Conservation (phyloP, 2,113 vertebrate genomes). For the Lepus timidus region DNA sequence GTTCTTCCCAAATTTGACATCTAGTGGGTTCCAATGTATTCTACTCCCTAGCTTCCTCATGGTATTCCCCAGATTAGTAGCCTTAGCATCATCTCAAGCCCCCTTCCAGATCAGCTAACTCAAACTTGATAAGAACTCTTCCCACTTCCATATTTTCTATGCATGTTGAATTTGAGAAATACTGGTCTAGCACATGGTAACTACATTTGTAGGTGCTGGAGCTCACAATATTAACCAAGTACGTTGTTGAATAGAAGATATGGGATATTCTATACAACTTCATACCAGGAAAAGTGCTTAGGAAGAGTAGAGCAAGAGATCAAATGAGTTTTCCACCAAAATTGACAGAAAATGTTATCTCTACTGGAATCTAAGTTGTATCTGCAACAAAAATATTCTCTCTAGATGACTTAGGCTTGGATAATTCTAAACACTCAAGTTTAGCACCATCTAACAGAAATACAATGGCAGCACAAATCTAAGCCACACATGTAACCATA, state of each 20-base stretch:
- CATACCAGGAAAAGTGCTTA: neutral
- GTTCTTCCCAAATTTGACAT: constrained; percentile 35
- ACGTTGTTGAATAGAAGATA: neutral
- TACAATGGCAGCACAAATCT: neutral
- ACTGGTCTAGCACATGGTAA: neutral
- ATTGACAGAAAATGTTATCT: neutral
- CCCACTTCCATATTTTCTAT: neutral
- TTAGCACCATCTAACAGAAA: neutral
- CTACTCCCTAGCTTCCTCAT: neutral
- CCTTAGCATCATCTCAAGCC: neutral
- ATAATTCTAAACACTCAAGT: neutral
- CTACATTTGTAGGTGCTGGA: neutral
- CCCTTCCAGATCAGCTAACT: neutral
- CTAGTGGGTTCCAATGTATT: neutral
- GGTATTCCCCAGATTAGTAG: neutral
- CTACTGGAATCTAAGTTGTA: neutral
- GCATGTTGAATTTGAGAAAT: neutral
- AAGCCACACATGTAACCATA: neutral
- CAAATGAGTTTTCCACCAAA: constrained; percentile 8
- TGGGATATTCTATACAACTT: neutral
- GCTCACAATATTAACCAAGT: neutral
- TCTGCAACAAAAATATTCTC: neutral
- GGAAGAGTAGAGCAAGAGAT: neutral
- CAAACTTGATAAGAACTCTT: neutral
- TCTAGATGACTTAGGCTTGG: neutral